A percentile compares a stretch with the other conserved stretches of the same genome.
Evolutionary conservation across 2,797 vertebrate genomes (phyloP).

Genomic region (Anas capensis): DNA sequence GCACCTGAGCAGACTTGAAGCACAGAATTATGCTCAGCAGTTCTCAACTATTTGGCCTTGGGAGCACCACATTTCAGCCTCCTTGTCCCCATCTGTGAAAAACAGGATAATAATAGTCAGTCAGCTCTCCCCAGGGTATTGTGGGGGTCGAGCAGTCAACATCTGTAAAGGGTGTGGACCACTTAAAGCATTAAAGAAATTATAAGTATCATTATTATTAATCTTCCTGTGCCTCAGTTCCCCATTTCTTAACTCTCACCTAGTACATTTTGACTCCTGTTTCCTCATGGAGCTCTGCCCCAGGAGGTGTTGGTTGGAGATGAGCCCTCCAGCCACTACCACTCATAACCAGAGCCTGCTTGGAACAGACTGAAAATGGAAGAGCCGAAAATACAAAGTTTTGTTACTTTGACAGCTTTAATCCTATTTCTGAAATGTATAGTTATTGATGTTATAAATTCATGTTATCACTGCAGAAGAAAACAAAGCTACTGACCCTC

Average conservation of each 20-base stretch:
- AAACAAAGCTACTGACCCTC: background rate
- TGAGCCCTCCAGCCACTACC: background rate
- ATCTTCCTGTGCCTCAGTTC: conserved; percentile 47
- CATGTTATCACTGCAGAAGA: background rate
- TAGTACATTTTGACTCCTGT: background rate
- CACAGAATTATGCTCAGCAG: background rate
- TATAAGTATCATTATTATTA: conserved; percentile 59
- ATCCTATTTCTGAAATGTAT: background rate
- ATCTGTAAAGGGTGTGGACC: conserved; percentile 38
- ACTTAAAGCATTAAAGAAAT: conserved; percentile 54
- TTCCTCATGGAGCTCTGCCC: background rate
- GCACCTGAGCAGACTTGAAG: background rate
- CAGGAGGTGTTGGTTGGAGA: background rate
- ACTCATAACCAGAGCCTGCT: background rate
- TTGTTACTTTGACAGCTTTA: background rate
- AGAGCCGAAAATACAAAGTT: background rate
- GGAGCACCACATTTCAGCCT: background rate
- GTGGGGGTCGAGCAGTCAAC: background rate
- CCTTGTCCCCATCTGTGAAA: background rate
- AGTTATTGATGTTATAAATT: background rate
- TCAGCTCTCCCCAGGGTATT: conserved; percentile 2
- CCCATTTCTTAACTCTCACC: conserved; percentile 29
- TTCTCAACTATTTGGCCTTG: background rate
- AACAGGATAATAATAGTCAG: conserved; percentile 37
- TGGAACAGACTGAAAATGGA: background rate